Conservation (phyloP, 2,888 invertebrate genomes). For the Euzetes globulus region DNA sequence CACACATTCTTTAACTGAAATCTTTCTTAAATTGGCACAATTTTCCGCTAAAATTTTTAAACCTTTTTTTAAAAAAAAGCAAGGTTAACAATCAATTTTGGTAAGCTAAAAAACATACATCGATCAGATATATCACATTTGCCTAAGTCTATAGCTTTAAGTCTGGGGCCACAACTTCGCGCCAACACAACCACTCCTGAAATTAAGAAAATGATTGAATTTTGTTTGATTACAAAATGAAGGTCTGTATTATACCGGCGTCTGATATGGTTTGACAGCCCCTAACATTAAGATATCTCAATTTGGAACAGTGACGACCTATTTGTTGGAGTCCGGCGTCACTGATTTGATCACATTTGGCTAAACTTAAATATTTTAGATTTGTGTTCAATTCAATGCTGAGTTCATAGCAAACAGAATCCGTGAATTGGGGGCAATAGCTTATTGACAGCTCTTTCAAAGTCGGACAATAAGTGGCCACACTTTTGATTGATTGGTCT, state of each 20-base stretch:
- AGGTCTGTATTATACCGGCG: constrained; percentile 56
- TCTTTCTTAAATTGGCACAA: constrained; percentile 79
- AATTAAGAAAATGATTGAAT: not conserved
- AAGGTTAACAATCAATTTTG: constrained; percentile 51
- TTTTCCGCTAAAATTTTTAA: constrained; percentile 55
- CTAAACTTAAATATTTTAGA: constrained; percentile 82
- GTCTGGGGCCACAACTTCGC: constrained; percentile 65
- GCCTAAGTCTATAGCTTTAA: constrained; percentile 79
- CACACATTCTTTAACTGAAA: constrained; percentile 69
- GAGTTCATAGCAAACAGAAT: constrained; percentile 21
- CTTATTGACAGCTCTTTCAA: constrained; percentile 80
- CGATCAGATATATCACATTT: constrained; percentile 89
- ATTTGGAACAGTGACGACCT: constrained; percentile 75
- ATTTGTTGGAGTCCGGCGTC: constrained; percentile 82
- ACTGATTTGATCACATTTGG: constrained; percentile 76
- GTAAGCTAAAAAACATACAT: constrained; percentile 70
- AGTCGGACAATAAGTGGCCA: constrained; percentile 76
- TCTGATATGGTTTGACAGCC: constrained; percentile 92
- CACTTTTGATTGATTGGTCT: constrained; percentile 81
- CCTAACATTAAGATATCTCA: constrained; percentile 75
- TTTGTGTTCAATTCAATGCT: constrained; percentile 65
- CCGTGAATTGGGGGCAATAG: constrained; percentile 67
- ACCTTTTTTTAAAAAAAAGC: not conserved
- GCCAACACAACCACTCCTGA: constrained; percentile 64
- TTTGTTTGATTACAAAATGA: not conserved